These are phyloP conservation scores for Dasysyrphus tricinctus DNA, from an alignment of 2,888 invertebrate species.

Conservation along the genomic window DNA sequence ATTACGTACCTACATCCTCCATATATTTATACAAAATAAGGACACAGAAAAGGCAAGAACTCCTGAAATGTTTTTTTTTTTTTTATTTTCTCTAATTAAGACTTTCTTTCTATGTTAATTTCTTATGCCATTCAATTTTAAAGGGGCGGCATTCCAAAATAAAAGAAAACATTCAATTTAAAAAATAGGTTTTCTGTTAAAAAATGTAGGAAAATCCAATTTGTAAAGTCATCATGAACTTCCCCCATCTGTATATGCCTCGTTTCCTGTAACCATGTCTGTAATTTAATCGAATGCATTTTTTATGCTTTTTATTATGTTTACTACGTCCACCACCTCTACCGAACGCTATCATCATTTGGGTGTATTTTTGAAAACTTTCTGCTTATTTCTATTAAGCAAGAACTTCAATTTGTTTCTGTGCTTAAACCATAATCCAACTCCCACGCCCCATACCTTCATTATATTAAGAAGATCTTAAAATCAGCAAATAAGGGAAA, in stretches of 20 bases:
- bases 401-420: conserved; percentile 24
- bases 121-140: neutral
- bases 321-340: neutral
- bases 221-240: conserved; percentile 58
- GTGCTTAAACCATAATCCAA: neutral
- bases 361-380: conserved; percentile 8
- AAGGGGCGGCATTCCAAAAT: too few relatives aligned
- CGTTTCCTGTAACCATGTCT: conserved; percentile 1
- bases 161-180: neutral
- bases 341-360: neutral
- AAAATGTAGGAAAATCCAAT: conserved; percentile 45
- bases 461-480: neutral
- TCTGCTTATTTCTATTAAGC: conserved; percentile 36
- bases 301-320: conserved; percentile 39
- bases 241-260: conserved; percentile 14
- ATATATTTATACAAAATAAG: neutral
- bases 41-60: conserved; percentile 5
- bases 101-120: conserved; percentile 18
- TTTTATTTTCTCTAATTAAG: conserved; percentile 8
- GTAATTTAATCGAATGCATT: conserved; percentile 61
- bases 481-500: neutral
- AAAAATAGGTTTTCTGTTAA: conserved; percentile 10
- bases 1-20: too few relatives aligned
- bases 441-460: neutral
- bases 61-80: neutral